A percentile compares a stretch with the other conserved stretches of the same genome.
These are phyloP conservation scores for Amphipoea lucens DNA, from an alignment of 2,888 invertebrate genomes.

Conservation along the genomic window DNA sequence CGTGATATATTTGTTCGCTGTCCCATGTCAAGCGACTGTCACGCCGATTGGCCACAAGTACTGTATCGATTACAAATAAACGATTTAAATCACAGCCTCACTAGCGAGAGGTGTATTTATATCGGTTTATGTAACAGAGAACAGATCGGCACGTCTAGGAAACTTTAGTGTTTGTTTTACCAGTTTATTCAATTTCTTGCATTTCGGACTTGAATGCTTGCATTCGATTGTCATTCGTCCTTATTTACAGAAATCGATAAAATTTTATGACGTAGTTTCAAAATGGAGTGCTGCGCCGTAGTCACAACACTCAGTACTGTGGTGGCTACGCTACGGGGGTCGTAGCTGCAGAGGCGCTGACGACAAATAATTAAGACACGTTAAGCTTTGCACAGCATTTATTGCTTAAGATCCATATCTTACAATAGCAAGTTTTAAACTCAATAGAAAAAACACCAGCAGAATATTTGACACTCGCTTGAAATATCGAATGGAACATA, in stretches of 20 bases:
- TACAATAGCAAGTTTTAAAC: no score
- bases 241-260: conserved; percentile 30
- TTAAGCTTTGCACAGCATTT: no score
- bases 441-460: no score
- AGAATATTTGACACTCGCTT: no score
- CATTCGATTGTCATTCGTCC: conserved; percentile 25
- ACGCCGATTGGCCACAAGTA: conserved; percentile 60
- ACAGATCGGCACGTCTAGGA: conserved; percentile 42
- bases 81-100: conserved; percentile 54
- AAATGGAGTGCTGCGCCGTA: not conserved
- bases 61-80: conserved; percentile 66
- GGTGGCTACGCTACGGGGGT: no score
- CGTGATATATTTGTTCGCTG: conserved; percentile 67
- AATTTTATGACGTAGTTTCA: not conserved
- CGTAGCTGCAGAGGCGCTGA: no score
- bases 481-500: no score
- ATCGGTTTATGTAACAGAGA: conserved; percentile 58
- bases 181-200: conserved; percentile 12
- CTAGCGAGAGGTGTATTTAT: conserved; percentile 48
- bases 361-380: no score
- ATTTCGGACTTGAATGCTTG: conserved; percentile 22
- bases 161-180: conserved; percentile 40
- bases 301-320: not conserved
- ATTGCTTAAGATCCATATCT: no score
- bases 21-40: conserved; percentile 62